Evolutionary conservation across 2,113 vertebrate species (phyloP), one percentile per base, ranked within the genome.

Genomic region (Ahaetulla prasina): DNA sequence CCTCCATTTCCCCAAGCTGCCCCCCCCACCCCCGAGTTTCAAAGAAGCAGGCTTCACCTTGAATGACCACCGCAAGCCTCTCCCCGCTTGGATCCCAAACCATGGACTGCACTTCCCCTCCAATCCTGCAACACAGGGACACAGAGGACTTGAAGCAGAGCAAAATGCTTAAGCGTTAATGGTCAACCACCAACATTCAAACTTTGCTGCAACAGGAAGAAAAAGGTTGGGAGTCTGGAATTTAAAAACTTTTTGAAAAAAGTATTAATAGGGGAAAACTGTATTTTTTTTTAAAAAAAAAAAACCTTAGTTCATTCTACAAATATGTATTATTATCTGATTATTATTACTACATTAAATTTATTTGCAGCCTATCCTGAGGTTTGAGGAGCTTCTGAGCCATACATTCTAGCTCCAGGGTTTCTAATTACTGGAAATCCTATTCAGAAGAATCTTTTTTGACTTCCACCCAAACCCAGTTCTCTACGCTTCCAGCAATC

Each of bases 31-130:
- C n/a, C n/a, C n/a, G 16, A 47, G 11, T 80, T 89, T 57, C n/a
- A 23, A 50, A 54, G 57, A 12, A 1, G 74, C n/a, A 16, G n/a
- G 8, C 50, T 45, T 90, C 55, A 99, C 99, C 99, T 98, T 98
- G 98, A 92, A 99, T 95, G 93, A 99, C 98, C 93, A 98, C 99
- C 0, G 99, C 99, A 0, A 99, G 98, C 39, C 99, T 97, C 92
- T 99, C 99, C 2, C 99, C 99, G 0, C 98, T 98, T 3, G 98
- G 98, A 93, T 99, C 99, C 99, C 99, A 99, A 60, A 95, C 98
- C 96, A 99, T 97, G 88, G 98, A 98, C n/a, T 99, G 99, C 57
- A 99, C 97, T 94, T 99, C 98, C 92, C 99, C 98, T 8, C 98
- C 98, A 0, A 98, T 94, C 91, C 98, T 99, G 92, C 0, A 94